Evolutionary conservation across 2,888 invertebrate species (phyloP).

Genomic region (Dexiosoma caninum): DNA sequence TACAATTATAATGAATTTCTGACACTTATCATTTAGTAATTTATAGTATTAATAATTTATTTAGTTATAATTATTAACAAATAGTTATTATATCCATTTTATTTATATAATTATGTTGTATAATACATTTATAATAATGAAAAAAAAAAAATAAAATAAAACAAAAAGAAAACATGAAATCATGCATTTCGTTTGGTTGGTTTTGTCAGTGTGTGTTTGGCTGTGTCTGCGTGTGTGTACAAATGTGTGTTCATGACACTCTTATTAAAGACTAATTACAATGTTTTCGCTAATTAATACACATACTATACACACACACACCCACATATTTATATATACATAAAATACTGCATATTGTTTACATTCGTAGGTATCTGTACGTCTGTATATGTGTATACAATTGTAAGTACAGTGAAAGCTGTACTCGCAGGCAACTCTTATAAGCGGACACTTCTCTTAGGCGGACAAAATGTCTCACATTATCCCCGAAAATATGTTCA

Average conservation of each 20-base stretch:
- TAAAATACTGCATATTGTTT: no score
- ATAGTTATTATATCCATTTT: background rate
- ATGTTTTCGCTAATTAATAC: constrained; percentile 12
- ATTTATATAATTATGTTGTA: background rate
- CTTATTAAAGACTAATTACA: constrained; percentile 35
- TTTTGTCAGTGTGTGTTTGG: no score
- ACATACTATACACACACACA: background rate
- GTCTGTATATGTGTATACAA: no score
- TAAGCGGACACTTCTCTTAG: no score
- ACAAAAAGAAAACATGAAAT: background rate
- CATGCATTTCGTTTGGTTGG: constrained; percentile 20
- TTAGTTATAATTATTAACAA: constrained; percentile 1
- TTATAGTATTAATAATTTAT: constrained; percentile 3
- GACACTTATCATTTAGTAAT: constrained; percentile 21
- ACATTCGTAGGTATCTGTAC: no score
- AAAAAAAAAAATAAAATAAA: background rate
- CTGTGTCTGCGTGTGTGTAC: no score
- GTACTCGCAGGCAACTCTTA: no score
- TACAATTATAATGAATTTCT: constrained; percentile 19
- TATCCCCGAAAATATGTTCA: no score
- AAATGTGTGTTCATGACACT: background rate
- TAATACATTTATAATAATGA: constrained; percentile 18
- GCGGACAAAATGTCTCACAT: no score
- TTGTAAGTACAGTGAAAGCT: no score
- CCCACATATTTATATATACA: background rate